Conservation (phyloP, 2,113 vertebrate genomes). For the Felis catus region F.catus_Fca126_mat1.0 CM031419.1:81413001-81413500, state of each 20-base stretch:
- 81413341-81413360: neutral
- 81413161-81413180: neutral
- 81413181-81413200: neutral
- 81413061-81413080: too few relatives aligned
- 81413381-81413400: neutral
- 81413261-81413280: neutral
- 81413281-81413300: neutral
- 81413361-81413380: neutral
- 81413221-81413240: neutral
- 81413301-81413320: neutral
- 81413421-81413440: slow-evolving; percentile 11
- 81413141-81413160: neutral
- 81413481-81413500: neutral
- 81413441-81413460: neutral
- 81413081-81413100: neutral
- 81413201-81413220: neutral
- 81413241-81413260: neutral
- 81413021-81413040: neutral
- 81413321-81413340: neutral
- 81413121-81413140: neutral
- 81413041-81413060: neutral
- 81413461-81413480: neutral
- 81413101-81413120: neutral
- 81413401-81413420: neutral
- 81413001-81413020: neutral